Conservation (phyloP, 2,797 vertebrate genomes). For the Bradypus variegatus region DNA sequence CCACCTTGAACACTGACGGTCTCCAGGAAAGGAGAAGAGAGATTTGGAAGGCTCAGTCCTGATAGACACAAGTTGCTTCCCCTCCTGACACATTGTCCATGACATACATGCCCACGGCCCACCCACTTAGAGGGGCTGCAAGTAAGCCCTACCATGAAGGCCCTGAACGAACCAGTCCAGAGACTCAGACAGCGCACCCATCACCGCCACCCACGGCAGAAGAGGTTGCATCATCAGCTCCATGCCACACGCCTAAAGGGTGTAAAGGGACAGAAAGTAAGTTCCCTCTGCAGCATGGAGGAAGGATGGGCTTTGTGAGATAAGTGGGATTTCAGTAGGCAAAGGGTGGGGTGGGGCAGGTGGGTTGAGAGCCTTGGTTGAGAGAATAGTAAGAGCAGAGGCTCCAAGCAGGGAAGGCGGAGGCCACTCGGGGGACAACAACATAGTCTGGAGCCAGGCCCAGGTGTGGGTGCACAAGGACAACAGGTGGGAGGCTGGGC, state of each 20-base stretch:
- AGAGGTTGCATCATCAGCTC: rapidly evolving
- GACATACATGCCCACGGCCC: background rate
- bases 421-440: rapidly evolving
- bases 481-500: rapidly evolving
- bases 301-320: background rate
- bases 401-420: rapidly evolving
- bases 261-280: background rate
- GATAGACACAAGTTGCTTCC: background rate
- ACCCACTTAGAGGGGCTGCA: no score
- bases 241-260: background rate
- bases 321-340: background rate
- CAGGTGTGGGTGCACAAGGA: background rate
- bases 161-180: background rate
- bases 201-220: background rate
- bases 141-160: background rate
- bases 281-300: background rate
- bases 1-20: background rate
- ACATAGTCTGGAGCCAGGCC: background rate
- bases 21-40: background rate
- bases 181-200: background rate
- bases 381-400: background rate
- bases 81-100: background rate
- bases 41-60: background rate
- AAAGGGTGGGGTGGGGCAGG: background rate
- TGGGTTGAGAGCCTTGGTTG: background rate